Evolutionary conservation across 1,140 invertebrate genomes (phyloP), one percentile per base, ranked within the genome.

Genomic region (Caenorhabditis brenneri): DNA sequence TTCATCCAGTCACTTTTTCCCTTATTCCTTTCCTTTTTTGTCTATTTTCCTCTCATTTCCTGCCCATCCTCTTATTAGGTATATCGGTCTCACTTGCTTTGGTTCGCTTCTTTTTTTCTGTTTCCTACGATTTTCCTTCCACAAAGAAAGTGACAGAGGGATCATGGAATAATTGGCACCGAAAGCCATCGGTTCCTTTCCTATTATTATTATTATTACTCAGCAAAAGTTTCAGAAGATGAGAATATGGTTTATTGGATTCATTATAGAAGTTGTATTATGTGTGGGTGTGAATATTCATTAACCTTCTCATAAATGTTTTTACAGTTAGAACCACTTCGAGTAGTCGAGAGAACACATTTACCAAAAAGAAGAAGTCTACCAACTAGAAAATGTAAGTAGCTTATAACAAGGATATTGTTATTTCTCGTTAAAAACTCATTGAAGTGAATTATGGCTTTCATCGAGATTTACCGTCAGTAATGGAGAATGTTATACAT

Each of bases 401-500:
- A 55, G 6, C 15, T 29, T 55, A 27, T 27, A 9, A 55, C 5
- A n/a, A 2, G 53, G 24, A 9, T 24, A 1, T 24, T 2, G 9
- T 10, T 74, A 74, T 10, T 74, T 24, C 12, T 24, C n/a, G 12
- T 33, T 19, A 33, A 0, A 2, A 65, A n/a, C 7, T 9, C 29
- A 0, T 74, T 74, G 6, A 33, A 74, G 65, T 74, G 22, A 74
- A 42, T 74, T 42, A 42, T 42, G 65, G 36, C 65, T 74, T 74
- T 27, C 65, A 74, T 74, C 65, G 65, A 39, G 65, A 74, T 74
- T 74, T 42, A 42, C 65, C 65, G 65, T 42, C 65, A 24, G 33
- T 74, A 74, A 74, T 74, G 65, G 65, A 74, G 9, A 74, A 74
- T 74, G 65, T 74, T 24, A 74, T 74, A 42, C 65, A 74, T 29